Evolutionary conservation across 2,797 vertebrate species (phyloP), one percentile per base, ranked within the genome.

Genomic region (Lepilemur septentrionalis): DNA sequence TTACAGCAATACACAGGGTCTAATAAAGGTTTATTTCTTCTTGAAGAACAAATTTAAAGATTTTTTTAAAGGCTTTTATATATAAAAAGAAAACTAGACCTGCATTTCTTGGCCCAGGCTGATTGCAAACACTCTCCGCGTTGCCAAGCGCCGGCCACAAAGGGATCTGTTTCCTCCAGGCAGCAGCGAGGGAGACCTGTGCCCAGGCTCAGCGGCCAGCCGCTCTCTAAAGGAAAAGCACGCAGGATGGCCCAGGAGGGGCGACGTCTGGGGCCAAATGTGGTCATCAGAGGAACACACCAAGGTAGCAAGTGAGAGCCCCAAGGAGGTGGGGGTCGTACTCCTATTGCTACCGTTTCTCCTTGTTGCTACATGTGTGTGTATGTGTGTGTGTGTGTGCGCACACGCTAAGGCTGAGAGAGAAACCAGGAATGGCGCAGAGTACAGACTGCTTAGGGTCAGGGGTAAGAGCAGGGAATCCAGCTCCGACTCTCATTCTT

Each of bases 31-130:
- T 98, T 97, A 97, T 96, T 98, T 98, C 97, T 98, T 98, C 97
- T 98, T 98, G 98, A 98, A 98, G 98, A 98, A 98, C 97, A 98
- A 96, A 97, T 97, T 97, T 97, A 97, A 98, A 98, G 97, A 98
- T 97, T 87, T 96, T 59, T 97, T 89, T 91, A 96, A 96, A 98
- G 93, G 85, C 88, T 95, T 93, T 97, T 97, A 95, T 85, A 97
- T 88, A 94, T 85, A 96, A 81, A 93, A 89, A 76, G 65, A 91
- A 98, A 97, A 98, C 96, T 72, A 97, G 97, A 80, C 93, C 70
- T 93, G 82, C 38, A 69, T 69, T 93, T 97, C 89, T 96, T 96
- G 96, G 93, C 65, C 63, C 55, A 92, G 55, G 23, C 95, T 96
- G 63, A 32, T 83, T 95, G 97, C 93, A 95, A 96, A 97, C 92